Percentiles rank a stretch among this genome's conserved stretches.
Conservation (phyloP, 2,113 vertebrate species). For the Pangasianodon gigas region DNA sequence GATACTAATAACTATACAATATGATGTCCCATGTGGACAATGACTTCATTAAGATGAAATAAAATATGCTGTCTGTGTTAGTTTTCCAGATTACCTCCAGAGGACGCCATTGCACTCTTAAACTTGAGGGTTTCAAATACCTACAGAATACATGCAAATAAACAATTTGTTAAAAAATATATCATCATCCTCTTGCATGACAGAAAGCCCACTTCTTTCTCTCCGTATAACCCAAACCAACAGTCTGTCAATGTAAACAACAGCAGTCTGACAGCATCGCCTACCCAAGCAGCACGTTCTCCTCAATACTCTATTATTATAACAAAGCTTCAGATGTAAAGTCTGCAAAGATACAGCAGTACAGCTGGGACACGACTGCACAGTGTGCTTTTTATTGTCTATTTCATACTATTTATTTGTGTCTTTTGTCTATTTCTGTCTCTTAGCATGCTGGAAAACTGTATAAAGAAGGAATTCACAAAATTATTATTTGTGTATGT, state of each 20-base stretch:
- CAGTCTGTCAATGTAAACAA: background rate
- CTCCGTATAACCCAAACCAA: background rate
- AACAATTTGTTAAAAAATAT: background rate
- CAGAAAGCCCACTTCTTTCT: background rate
- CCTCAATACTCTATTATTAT: background rate
- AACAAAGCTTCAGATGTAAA: background rate
- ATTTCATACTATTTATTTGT: background rate
- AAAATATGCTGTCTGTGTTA: background rate
- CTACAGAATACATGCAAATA: conserved; percentile 51
- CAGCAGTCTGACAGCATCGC: background rate
- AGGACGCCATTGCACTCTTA: conserved; percentile 66
- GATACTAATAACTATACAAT: background rate
- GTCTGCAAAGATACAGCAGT: background rate
- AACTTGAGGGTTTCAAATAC: conserved; percentile 38
- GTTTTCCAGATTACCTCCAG: conserved; percentile 61
- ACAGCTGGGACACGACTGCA: background rate
- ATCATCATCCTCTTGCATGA: conserved; percentile 4
- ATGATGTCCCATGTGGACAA: background rate
- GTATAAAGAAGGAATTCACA: background rate
- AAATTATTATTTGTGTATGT: background rate
- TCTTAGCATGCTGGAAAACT: background rate
- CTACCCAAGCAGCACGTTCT: conserved; percentile 12
- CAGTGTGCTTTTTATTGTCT: background rate
- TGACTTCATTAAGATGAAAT: conserved; percentile 6
- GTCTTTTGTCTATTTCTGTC: background rate